Percentiles rank a stretch among this genome's conserved stretches.
Conservation (phyloP, 2,888 invertebrate genomes). For the Sipha maydis region DNA sequence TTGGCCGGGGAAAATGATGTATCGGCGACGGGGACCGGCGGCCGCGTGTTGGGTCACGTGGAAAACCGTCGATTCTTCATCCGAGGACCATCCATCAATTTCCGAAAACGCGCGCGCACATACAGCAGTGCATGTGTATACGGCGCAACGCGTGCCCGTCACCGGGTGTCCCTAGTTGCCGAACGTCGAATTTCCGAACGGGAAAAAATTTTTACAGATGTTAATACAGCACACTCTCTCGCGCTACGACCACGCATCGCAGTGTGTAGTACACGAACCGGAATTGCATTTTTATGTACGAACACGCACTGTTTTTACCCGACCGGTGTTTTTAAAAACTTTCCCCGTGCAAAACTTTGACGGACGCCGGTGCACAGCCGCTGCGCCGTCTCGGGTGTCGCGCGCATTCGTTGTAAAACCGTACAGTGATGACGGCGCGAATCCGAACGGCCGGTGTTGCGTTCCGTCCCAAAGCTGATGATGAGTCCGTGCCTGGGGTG, state of each 20-base stretch:
- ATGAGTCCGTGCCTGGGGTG: too few relatives aligned
- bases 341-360: not conserved
- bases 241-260: not conserved
- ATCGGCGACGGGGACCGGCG: conserved; percentile 28
- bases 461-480: too few relatives aligned
- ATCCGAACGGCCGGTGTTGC: too few relatives aligned
- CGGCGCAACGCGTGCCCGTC: too few relatives aligned
- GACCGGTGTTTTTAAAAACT: not conserved
- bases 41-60: conserved; percentile 56
- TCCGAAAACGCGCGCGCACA: not conserved
- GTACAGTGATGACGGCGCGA: too few relatives aligned
- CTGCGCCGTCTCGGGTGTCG: too few relatives aligned
- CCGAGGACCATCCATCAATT: conserved; percentile 57
- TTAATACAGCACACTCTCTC: not conserved
- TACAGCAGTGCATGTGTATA: too few relatives aligned
- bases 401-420: too few relatives aligned
- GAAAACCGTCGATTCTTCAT: conserved; percentile 62
- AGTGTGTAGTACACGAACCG: not conserved
- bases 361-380: too few relatives aligned
- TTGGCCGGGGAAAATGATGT: conserved; percentile 56
- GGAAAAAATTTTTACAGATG: conserved; percentile 28
- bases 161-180: not conserved
- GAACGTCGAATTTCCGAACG: not conserved
- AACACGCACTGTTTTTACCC: not conserved
- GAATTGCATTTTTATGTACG: not conserved